Percentiles rank a stretch among this genome's conserved stretches.
Conservation (phyloP, 2,113 vertebrate species). For the Pogona vitticeps region DNA sequence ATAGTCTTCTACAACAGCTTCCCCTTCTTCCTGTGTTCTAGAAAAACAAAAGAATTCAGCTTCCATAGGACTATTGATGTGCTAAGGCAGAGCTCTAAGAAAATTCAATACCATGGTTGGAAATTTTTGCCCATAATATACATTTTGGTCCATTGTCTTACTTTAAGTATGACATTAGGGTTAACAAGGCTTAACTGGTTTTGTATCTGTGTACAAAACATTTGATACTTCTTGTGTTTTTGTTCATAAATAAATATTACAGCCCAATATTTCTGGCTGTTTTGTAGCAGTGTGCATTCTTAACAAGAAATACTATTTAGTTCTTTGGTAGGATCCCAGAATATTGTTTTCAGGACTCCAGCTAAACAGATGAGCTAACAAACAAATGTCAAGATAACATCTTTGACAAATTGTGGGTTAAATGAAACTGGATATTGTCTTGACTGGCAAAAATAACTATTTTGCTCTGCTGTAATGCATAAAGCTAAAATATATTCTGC, state of each 20-base stretch:
- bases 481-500: neutral
- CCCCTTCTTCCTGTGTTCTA: neutral
- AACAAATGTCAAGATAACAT: slow-evolving; percentile 40
- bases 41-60: neutral
- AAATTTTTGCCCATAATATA: neutral
- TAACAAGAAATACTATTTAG: neutral
- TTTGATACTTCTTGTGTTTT: neutral
- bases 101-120: neutral
- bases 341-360: slow-evolving; percentile 26
- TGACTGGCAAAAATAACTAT: neutral
- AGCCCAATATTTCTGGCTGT: slow-evolving; percentile 9
- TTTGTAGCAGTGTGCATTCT: too few species aligned
- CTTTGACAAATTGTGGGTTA: neutral
- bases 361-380: slow-evolving; percentile 43
- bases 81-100: neutral
- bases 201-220: neutral
- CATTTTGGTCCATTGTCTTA: neutral
- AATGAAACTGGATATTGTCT: slow-evolving; percentile 14
- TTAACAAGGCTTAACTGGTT: neutral
- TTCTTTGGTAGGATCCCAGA: slow-evolving; percentile 27
- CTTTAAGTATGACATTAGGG: neutral
- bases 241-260: slow-evolving; percentile 39
- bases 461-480: slow-evolving; percentile 1
- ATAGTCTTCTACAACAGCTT: too few species aligned
- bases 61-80: neutral